These are phyloP conservation scores for Drosophila repletoides DNA, from an alignment of 1,140 invertebrate species.

Conservation along the genomic window DNA sequence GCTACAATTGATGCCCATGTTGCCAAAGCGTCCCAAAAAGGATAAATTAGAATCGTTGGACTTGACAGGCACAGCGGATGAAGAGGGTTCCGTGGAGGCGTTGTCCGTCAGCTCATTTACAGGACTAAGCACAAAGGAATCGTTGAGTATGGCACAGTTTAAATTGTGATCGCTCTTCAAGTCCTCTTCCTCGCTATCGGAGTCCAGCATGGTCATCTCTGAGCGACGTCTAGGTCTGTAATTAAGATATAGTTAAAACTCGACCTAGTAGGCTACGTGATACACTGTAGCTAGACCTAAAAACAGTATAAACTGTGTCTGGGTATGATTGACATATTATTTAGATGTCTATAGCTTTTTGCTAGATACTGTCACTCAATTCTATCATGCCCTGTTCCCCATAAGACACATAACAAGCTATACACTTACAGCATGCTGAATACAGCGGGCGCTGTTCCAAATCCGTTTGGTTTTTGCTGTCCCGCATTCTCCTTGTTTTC, in stretches of 20 bases:
- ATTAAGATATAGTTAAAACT: not conserved
- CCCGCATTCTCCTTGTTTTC: slow-evolving; percentile 38
- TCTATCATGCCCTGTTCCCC: too few relatives aligned
- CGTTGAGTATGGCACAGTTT: slow-evolving; percentile 78
- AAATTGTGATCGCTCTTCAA: slow-evolving; percentile 58
- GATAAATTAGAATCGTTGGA: slow-evolving; percentile 54
- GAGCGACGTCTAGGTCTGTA: slow-evolving; percentile 61
- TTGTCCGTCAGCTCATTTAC: slow-evolving; percentile 49
- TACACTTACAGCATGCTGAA: slow-evolving; percentile 31
- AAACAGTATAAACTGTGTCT: too few relatives aligned
- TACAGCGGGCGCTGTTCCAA: not conserved
- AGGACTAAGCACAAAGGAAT: slow-evolving; percentile 77
- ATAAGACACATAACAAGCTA: too few relatives aligned
- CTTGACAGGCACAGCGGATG: slow-evolving; percentile 1
- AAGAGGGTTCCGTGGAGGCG: slow-evolving; percentile 13
- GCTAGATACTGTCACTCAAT: too few relatives aligned
- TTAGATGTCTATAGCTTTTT: too few relatives aligned
- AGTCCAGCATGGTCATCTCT: slow-evolving; percentile 66
- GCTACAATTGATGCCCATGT: slow-evolving; percentile 65
- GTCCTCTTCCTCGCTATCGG: slow-evolving; percentile 76
- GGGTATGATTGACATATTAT: too few relatives aligned
- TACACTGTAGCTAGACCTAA: too few relatives aligned
- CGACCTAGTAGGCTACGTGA: too few relatives aligned
- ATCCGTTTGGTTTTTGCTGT: not conserved
- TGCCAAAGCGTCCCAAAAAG: slow-evolving; percentile 64